Evolutionary conservation across 1,140 invertebrate genomes (phyloP).

Genomic region (Drosophila mojavensis): DNA sequence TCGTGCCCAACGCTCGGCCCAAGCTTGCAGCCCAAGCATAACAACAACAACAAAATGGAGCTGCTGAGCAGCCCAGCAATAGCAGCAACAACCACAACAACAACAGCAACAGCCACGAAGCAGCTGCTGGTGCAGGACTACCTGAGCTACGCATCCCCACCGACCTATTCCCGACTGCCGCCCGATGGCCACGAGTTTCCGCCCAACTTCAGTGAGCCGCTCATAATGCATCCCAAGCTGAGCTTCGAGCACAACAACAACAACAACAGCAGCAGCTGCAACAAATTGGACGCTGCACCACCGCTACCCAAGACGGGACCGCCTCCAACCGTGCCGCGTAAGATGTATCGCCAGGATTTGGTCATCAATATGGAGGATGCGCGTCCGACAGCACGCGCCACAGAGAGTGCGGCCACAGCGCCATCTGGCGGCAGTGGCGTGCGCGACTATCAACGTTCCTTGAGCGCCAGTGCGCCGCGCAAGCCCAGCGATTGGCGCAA

Average conservation of each 20-base stretch:
- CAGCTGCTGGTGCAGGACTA: conserved; percentile 79
- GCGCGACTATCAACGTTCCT: conserved; percentile 76
- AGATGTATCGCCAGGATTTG: conserved; percentile 79
- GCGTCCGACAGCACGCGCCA: conserved; percentile 16
- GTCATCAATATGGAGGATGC: conserved; percentile 78
- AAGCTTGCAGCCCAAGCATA: conserved; percentile 30
- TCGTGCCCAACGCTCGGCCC: conserved; percentile 6
- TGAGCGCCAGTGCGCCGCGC: conserved; percentile 60
- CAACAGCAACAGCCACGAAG: conserved; percentile 52
- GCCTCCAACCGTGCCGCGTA: conserved; percentile 73
- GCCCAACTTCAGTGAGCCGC: conserved; percentile 88
- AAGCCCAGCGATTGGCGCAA: conserved; percentile 85
- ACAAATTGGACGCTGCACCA: conserved; percentile 56
- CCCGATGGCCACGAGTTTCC: conserved; percentile 95
- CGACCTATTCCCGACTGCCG: conserved; percentile 89
- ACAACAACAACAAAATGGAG: conserved; percentile 69
- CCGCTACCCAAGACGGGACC: conserved; percentile 79
- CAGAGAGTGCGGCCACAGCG: conserved; percentile 10
- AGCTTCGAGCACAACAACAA: conserved; percentile 47
- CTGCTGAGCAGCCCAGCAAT: conserved; percentile 70
- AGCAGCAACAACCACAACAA: conserved; percentile 33
- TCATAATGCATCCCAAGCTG: conserved; percentile 71
- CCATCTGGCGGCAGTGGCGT: conserved; percentile 14
- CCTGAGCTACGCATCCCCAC: conserved; percentile 77
- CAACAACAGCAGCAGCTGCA: conserved; percentile 46